Evolutionary conservation across 2,888 invertebrate genomes (phyloP), one percentile per base, ranked within the genome.

Genomic region (Acrobasis suavella): DNA sequence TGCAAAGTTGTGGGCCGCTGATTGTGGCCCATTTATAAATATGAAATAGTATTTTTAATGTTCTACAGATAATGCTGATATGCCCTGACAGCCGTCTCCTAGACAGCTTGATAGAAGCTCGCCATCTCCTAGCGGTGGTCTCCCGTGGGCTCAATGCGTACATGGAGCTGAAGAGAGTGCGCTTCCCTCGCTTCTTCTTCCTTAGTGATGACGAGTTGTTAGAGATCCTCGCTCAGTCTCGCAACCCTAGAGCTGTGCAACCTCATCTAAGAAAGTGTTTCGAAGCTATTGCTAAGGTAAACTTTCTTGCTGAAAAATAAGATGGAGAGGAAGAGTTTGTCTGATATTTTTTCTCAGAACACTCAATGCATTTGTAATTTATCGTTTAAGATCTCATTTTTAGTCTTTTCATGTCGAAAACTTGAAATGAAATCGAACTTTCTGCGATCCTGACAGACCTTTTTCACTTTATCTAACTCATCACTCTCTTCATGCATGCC

Each of bases 231-330:
- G 96, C 96, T 0, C 96, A 97, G 86, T 95, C 96, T 0, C 94
- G 95, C 64, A 96, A 97, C 77, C 96, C 96, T 0, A 85, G 93
- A 52, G 95, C 96, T 0, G 96, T 97, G 1, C 96, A 97, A 81
- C 96, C 96, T 0, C 96, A 96, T 85, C 87, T 97, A n/a, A 93
- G 95, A 69, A 97, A 97, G 83, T 96, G 96, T 84, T 97, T 97
- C 83, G 96, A 97, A 81, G 96, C 95, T 75, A 95, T 97, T 72
- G 94, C 95, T 9, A 93, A 88, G 89, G 94, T 94, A 50, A 14
- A 38, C 6, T 10, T 39, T 38, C 8, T 17, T 22, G 22, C 14
- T 51, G 14, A 6, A 55, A n/a, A 14, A 51, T 32, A 32, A 32
- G n/a, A n/a, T n/a, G n/a, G n/a, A n/a, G n/a, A n/a, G n/a, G n/a